These are phyloP conservation scores for Pollenia amentaria DNA, from an alignment of 2,888 invertebrate genomes.

Conservation along the genomic window DNA sequence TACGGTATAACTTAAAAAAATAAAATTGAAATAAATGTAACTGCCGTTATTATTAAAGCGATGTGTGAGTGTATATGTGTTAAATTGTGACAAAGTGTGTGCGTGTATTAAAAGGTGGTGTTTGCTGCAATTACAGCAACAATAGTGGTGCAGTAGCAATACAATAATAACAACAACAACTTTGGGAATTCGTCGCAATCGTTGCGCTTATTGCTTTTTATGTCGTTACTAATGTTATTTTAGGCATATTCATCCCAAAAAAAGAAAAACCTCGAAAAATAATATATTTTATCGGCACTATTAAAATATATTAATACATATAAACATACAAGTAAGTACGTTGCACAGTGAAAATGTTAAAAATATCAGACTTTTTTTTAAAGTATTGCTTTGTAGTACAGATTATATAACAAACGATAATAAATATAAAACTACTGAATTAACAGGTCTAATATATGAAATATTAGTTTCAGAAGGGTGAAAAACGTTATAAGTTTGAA, in stretches of 20 bases:
- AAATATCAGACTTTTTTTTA: neutral
- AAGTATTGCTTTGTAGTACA: too few relatives aligned
- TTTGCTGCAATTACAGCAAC: constrained; percentile 37
- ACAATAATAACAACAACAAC: constrained; percentile 27
- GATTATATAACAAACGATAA: too few relatives aligned
- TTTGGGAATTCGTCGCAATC: constrained; percentile 37
- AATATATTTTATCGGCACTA: constrained; percentile 49
- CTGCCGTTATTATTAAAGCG: constrained; percentile 34
- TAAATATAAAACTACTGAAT: too few relatives aligned
- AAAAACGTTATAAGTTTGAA: too few relatives aligned
- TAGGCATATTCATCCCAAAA: constrained; percentile 45
- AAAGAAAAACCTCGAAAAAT: neutral
- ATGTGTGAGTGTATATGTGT: neutral
- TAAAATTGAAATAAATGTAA: constrained; percentile 42
- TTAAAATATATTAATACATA: neutral
- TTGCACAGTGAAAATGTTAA: constrained; percentile 13
- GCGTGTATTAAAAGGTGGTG: constrained; percentile 25
- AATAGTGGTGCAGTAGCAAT: neutral
- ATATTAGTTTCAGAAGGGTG: too few relatives aligned
- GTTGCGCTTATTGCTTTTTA: constrained; percentile 53
- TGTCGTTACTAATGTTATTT: constrained; percentile 62
- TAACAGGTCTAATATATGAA: too few relatives aligned
- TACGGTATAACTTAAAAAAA: constrained; percentile 44
- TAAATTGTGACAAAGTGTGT: constrained; percentile 36
- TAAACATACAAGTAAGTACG: constrained; percentile 2